These are phyloP conservation scores for Phasia obesa DNA, from an alignment of 2,888 invertebrate species.

Conservation along the genomic window DNA sequence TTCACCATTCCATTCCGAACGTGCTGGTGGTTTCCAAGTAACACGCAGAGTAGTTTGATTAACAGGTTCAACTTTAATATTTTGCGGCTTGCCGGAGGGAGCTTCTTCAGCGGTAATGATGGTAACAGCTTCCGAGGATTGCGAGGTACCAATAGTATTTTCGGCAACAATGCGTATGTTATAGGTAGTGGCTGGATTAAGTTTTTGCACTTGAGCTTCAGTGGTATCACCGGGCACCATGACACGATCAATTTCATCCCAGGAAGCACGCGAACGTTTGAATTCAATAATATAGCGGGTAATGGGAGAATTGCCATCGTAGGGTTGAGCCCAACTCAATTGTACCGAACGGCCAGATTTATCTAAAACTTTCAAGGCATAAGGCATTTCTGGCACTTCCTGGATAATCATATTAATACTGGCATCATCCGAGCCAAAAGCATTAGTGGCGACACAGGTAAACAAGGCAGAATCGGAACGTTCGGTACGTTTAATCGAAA, in stretches of 20 bases:
- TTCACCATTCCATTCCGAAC: slow-evolving; percentile 96
- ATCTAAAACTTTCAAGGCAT: slow-evolving; percentile 93
- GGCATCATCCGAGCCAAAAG: slow-evolving; percentile 96
- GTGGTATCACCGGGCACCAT: slow-evolving; percentile 94
- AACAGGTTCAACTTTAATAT: slow-evolving; percentile 92
- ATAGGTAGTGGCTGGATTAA: slow-evolving; percentile 95
- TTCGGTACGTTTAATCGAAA: slow-evolving; percentile 95
- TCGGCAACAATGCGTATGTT: slow-evolving; percentile 96
- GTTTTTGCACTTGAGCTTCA: slow-evolving; percentile 93
- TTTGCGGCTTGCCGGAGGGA: slow-evolving; percentile 92
- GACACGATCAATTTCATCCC: slow-evolving; percentile 94
- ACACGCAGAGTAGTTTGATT: slow-evolving; percentile 94
- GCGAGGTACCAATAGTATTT: slow-evolving; percentile 96
- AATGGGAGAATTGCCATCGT: slow-evolving; percentile 95
- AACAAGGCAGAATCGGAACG: slow-evolving; percentile 94
- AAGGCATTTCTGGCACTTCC: slow-evolving; percentile 91
- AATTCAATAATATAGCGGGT: slow-evolving; percentile 95
- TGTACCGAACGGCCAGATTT: slow-evolving; percentile 95
- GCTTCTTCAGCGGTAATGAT: slow-evolving; percentile 98
- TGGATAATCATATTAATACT: slow-evolving; percentile 97
- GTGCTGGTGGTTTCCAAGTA: slow-evolving; percentile 94
- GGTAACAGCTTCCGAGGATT: slow-evolving; percentile 95
- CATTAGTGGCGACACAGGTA: slow-evolving; percentile 96
- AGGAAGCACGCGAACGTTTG: slow-evolving; percentile 91
- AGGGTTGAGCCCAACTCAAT: slow-evolving; percentile 95